A percentile compares a stretch with the other conserved stretches of the same genome.
Evolutionary conservation across 2,888 invertebrate species (phyloP).

Genomic region (Galeruca laticollis): DNA sequence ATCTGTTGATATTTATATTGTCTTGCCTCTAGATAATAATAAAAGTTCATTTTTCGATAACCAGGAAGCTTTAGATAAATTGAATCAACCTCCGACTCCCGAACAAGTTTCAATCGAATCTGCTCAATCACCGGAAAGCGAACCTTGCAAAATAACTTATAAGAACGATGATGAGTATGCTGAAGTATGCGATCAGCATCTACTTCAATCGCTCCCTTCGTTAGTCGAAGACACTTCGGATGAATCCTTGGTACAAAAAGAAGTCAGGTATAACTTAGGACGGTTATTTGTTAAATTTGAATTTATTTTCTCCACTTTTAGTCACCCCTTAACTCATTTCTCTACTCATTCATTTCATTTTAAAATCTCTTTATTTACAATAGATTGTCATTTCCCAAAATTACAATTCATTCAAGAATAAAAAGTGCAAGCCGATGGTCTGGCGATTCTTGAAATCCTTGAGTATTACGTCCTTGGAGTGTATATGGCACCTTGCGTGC

Average conservation of each 20-base stretch:
- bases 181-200: neutral
- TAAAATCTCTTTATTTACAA: too few relatives aligned
- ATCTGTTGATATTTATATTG: too few relatives aligned
- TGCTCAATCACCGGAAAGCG: neutral
- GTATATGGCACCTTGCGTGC: too few relatives aligned
- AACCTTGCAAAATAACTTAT: neutral
- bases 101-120: neutral
- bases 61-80: neutral
- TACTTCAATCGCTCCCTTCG: constrained; percentile 8
- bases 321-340: too few relatives aligned
- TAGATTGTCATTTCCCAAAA: too few relatives aligned
- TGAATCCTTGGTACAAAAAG: neutral
- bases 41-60: neutral
- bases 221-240: neutral
- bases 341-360: too few relatives aligned
- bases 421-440: too few relatives aligned
- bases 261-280: neutral
- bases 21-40: neutral
- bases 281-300: too few relatives aligned
- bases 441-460: too few relatives aligned
- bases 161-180: neutral
- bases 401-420: too few relatives aligned
- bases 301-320: neutral
- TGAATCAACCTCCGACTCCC: neutral
- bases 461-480: too few relatives aligned